These are phyloP conservation scores for Conomelus anceps DNA, from an alignment of 2,888 invertebrate species.

Conservation along the genomic window DNA sequence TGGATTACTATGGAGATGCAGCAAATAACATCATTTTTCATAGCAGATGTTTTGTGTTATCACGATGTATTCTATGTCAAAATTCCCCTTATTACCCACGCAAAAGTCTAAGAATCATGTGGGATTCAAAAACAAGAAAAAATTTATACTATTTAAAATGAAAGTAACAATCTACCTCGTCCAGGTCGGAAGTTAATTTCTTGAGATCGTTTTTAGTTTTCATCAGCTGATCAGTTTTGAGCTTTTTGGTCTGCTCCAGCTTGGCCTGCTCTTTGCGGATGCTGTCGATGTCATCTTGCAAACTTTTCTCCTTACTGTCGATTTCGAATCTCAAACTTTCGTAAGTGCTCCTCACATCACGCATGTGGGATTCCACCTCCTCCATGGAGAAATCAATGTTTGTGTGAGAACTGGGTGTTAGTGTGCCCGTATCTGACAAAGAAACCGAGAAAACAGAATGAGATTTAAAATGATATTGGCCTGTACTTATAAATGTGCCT, in stretches of 20 bases:
- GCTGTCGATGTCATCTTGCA: conserved; percentile 52
- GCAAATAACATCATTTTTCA: too few species aligned
- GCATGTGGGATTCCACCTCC: conserved; percentile 34
- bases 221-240: conserved; percentile 52
- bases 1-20: too few species aligned
- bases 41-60: too few species aligned
- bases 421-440: not conserved
- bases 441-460: not conserved
- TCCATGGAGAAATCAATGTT: conserved; percentile 33
- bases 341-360: conserved; percentile 39
- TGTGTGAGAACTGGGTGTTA: not conserved
- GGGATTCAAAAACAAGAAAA: too few species aligned
- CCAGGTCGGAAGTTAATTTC: conserved; percentile 52
- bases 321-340: conserved; percentile 40
- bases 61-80: too few species aligned
- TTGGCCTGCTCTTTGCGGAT: conserved; percentile 51
- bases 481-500: not conserved
- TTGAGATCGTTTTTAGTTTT: conserved; percentile 52
- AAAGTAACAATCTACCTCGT: conserved; percentile 46
- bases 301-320: conserved; percentile 46
- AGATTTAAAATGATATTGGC: not conserved
- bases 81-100: too few species aligned
- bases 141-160: too few species aligned
- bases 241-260: conserved; percentile 58
- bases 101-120: conserved; percentile 24